Base-by-base conservation (phyloP, 2,797 vertebrate species). In the Xenentodon cancila region DNA sequence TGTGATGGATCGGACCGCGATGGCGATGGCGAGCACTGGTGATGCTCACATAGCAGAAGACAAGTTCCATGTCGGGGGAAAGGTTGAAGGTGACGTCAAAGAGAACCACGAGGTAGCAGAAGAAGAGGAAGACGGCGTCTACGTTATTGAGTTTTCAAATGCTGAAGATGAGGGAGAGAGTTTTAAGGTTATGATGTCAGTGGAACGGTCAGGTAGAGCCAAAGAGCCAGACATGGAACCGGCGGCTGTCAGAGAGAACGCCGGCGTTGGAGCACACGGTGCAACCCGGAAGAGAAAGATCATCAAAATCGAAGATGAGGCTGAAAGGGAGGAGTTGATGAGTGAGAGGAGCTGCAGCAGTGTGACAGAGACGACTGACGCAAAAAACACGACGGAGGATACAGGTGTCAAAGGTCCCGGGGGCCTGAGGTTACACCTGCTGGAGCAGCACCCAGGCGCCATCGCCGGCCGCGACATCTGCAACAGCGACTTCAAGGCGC, bases 101-200 rank as follows among this genome's bases (percentile, higher is more conserved):
- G n/a, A n/a, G n/a, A n/a, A n/a, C n/a, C n/a, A n/a, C n/a, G n/a
- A n/a, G n/a, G n/a, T n/a, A n/a, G n/a, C n/a, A n/a, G n/a, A n/a
- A n/a, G n/a, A n/a, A n/a, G 83, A 82, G 16, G 83, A 84, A 1
- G 79, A 82, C 0, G 5, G 64, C 0, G 75, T 85, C 2, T 88
- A 68, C 2, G 75, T 82, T 1, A 80, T 88, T 0, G 83, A 85
- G 48, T 84, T 82, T 18, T 84, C 85, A 0, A 84, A 88, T 15
- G 73, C 79, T 0, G 81, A 85, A 45, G 83, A 84, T 64, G 81
- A 84, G 1, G 83, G 81, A 5, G 75, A 81, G 42, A 79, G 79
- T 51, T 85, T 81, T 61, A 69, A 77, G 59, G 82, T 86, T 42
- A 85, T 34, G 0, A 79, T 88, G 77, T 73, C 75, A 0, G 73